Conservation (phyloP, 2,888 invertebrate genomes). For the Tetramorium bicarinatum region DNA sequence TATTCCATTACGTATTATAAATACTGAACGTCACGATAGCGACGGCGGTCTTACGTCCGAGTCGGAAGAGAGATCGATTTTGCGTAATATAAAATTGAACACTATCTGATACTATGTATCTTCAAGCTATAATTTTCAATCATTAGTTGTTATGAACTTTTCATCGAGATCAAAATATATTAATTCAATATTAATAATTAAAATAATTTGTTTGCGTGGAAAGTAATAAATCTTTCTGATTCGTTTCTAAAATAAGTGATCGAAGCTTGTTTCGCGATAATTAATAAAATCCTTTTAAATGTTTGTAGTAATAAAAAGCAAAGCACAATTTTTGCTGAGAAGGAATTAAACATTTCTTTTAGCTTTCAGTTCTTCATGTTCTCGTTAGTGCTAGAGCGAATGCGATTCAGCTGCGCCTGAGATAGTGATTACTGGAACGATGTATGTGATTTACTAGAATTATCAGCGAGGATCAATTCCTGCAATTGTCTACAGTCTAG, state of each 20-base stretch:
- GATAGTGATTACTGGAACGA: constrained; percentile 7
- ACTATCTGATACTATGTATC: not conserved
- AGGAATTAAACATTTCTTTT: not conserved
- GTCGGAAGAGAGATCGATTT: constrained; percentile 28
- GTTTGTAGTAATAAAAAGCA: not conserved
- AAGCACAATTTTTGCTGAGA: not conserved
- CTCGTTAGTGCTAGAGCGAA: not conserved
- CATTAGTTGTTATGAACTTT: not conserved
- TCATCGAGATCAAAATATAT: not conserved
- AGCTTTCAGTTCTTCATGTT: not conserved
- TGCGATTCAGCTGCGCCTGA: not conserved
- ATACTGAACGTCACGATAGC: constrained; percentile 27
- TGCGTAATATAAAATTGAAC: constrained; percentile 9
- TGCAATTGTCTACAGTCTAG: constrained; percentile 2
- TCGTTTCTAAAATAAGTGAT: not conserved
- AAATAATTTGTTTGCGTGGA: not conserved
- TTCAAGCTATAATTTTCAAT: not conserved
- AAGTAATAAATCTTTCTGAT: not conserved
- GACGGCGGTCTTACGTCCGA: constrained; percentile 33
- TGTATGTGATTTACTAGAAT: constrained; percentile 3
- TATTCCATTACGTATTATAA: constrained; percentile 35
- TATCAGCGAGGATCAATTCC: constrained; percentile 3
- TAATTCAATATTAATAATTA: not conserved
- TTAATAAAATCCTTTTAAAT: not conserved
- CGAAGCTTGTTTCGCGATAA: not conserved